Base-by-base conservation (phyloP, 2,113 vertebrate species). In the Laticauda laticaudata region DNA sequence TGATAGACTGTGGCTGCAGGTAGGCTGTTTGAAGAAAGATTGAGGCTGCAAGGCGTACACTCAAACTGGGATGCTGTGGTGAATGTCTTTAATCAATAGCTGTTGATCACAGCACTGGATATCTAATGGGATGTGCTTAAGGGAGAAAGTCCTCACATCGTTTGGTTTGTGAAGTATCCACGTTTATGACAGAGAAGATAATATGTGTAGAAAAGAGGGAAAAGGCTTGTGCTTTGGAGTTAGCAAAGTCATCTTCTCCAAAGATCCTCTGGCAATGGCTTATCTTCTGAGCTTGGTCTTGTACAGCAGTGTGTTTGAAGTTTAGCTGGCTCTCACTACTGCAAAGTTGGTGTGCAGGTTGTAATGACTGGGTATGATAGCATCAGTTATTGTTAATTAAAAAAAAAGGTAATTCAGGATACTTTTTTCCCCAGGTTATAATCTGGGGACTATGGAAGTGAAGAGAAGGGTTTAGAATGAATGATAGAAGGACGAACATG, bases 21-120 rank as follows among this genome's bases (percentile, higher is more conserved):
- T 89, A 55, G 88, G 21, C 88, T 89, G 54, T 89, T 89, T 89
- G 88, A 59, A 89, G 88, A 89, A 89, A 39, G 55, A 39, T 24
- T 57, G 55, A 56, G n/a, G 34, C 88, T 56, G 54, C 88, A 89
- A 89, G 88, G 88, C 55, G 59, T 89, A 57, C 88, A 89, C 53
- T 18, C 0, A 20, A 57, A 55, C 55, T 89, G 88, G 88, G 54
- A 57, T 89, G 88, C 56, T 89, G 20, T 59, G 88, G n/a, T 10
- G 21, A 89, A 39, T 2, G n/a, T 26, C 54, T 89, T 89, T 59
- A 89, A 57, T 89, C 88, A 57, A 57, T 55, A 43, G n/a, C 55
- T 57, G 54, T 54, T 89, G 20, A 89, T 89, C 88, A 57, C 88
- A 89, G 88, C 54, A 57, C 56, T 39, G 55, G 54, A 43, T 57